Evolutionary conservation across 2,797 vertebrate species (phyloP).

Genomic region (Coluber constrictor): DNA sequence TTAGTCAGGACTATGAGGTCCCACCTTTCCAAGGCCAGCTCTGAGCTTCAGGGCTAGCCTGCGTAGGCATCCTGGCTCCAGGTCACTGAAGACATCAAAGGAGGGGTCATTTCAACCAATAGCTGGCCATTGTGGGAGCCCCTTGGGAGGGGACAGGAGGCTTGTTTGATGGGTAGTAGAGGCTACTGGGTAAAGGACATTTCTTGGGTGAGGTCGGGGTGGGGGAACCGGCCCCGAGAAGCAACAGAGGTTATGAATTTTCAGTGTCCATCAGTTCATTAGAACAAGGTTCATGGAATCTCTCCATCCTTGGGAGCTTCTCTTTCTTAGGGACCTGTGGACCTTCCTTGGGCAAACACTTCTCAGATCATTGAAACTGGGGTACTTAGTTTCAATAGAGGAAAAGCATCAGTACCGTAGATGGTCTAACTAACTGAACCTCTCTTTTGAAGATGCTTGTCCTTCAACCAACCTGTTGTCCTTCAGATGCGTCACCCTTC

Average conservation of each 20-base stretch:
- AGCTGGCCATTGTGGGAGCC: not conserved
- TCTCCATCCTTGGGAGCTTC: not conserved
- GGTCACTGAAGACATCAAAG: slow-evolving; percentile 72
- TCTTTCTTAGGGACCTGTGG: not conserved
- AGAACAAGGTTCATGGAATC: not conserved
- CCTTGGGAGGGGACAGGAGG: slow-evolving; percentile 1
- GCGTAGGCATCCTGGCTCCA: slow-evolving; percentile 67
- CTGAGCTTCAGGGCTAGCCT: slow-evolving; percentile 69
- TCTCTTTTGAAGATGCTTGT: not conserved
- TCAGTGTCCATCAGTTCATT: not conserved
- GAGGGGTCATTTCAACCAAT: slow-evolving; percentile 57
- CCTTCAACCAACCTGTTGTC: not conserved
- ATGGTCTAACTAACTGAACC: not conserved
- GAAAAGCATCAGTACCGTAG: not conserved
- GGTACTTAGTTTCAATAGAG: not conserved
- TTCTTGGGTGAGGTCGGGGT: not conserved
- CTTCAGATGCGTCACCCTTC: not conserved
- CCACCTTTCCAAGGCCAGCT: slow-evolving; percentile 64
- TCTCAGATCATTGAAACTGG: not conserved
- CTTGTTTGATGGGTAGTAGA: not conserved
- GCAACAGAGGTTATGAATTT: not conserved
- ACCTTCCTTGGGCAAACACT: not conserved
- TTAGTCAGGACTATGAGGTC: slow-evolving; percentile 62
- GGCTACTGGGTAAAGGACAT: not conserved
- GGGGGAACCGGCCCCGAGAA: not conserved